Conservation (phyloP, 2,113 vertebrate genomes). For the Erinaceus europaeus region DNA sequence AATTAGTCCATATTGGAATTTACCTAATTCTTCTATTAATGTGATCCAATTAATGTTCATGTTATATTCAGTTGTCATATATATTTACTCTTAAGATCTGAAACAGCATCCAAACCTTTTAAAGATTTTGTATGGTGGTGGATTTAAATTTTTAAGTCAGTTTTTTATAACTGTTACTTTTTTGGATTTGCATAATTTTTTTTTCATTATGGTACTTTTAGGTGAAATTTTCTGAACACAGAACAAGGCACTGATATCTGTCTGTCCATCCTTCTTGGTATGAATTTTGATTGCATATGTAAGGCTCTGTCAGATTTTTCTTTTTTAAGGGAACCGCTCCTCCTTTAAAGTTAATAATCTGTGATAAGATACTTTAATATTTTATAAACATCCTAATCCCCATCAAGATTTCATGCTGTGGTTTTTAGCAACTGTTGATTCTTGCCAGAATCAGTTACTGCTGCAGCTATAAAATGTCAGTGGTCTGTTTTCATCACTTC, state of each 20-base stretch:
- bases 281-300: neutral
- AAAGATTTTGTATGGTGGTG: conserved; percentile 14
- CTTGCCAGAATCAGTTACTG: neutral
- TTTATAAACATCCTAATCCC: neutral
- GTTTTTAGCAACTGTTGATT: neutral
- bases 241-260: neutral
- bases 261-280: neutral
- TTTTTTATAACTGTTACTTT: no score
- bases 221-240: neutral
- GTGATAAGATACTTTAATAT: neutral
- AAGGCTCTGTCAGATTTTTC: neutral
- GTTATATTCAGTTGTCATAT: conserved; percentile 31
- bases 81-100: conserved; percentile 18
- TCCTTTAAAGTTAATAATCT: neutral
- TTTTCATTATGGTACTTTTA: no score
- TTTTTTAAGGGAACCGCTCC: neutral
- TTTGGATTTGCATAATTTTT: no score
- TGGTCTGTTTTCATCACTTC: neutral
- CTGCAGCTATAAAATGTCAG: conserved; percentile 2
- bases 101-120: conserved; percentile 14
- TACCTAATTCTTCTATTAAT: neutral
- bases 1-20: conserved; percentile 16
- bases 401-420: neutral
- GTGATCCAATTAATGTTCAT: neutral
- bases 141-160: no score